Evolutionary conservation across 2,888 invertebrate genomes (phyloP), one percentile per base, ranked within the genome.

Genomic region (Amphipoea oculea): DNA sequence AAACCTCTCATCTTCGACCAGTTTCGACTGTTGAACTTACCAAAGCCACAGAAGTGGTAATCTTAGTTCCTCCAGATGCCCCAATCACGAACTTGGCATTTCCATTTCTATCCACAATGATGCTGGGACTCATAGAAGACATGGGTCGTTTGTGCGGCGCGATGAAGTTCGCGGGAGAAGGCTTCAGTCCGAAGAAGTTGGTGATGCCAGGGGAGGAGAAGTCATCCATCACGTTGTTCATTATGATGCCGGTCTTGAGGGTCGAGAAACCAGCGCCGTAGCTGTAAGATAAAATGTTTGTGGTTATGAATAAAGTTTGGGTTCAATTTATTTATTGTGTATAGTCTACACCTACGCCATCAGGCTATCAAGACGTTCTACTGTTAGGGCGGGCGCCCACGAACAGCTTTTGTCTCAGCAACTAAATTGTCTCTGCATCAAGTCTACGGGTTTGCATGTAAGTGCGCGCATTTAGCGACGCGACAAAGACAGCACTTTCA

Each of bases 151-250:
- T 99, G 73, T 98, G 98, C 0, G 99, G 98, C 70, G 94, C 96
- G 86, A 99, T 98, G 91, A 97, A 98, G 96, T 99, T 99, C 14
- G 98, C 98, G 0, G 98, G 98, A 0, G 99, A 98, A 0, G 98
- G 98, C 71, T 98, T 98, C 20, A 99, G 88, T 2, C 97, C 98
- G 93, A 98, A 98, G 83, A 96, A 97, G 91, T 98, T 98, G 0
- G 97, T 96, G 80, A 98, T 97, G 48, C 98, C 97, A 0, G 98
- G 98, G 0, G 98, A 98, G 0, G 99, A 98, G 94, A 99, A 99
- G 93, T 99, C 99, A 89, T 99, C 99, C 99, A 99, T 99, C 84
- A 99, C 98, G 93, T 99, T 98, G 94, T 99, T 99, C 94, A 99
- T 98, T n/a, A 99, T 97, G 42, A 99, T 98, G 0, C 99, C 99